phyloP scores from a whole-genome alignment of 2,888 invertebrate species.

The Spilosoma lubricipeda region DNA sequence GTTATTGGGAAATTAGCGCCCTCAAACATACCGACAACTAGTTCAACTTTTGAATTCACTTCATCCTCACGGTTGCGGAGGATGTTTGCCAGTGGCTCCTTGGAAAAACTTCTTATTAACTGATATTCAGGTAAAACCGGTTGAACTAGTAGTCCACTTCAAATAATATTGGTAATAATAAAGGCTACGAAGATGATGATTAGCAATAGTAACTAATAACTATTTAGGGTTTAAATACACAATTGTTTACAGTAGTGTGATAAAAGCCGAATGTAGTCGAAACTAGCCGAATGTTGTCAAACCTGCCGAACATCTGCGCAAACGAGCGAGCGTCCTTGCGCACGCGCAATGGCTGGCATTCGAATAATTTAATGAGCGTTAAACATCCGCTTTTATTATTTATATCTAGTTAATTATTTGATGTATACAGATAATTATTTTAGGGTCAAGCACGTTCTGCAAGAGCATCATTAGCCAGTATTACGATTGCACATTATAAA shows the following conservation, averaged over 20 bases:
- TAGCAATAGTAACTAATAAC: conserved; percentile 24
- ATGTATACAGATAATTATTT: not conserved
- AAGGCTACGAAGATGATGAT: too few species aligned
- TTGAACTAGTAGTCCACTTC: too few species aligned
- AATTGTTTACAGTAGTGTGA: conserved; percentile 15
- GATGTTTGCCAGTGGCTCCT: too few species aligned
- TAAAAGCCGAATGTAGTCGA: conserved; percentile 25
- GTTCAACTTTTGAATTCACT: too few species aligned
- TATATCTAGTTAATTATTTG: conserved; percentile 1
- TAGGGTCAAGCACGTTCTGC: conserved; percentile 1
- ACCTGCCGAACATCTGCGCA: conserved; percentile 45
- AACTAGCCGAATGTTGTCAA: conserved; percentile 15
- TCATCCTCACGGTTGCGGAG: too few species aligned
- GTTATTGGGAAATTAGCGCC: too few species aligned
- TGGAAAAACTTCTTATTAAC: too few species aligned
- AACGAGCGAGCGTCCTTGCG: conserved; percentile 57
- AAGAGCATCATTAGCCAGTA: not conserved
- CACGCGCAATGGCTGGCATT: conserved; percentile 58
- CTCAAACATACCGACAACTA: too few species aligned
- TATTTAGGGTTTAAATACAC: conserved; percentile 27
- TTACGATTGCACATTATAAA: too few species aligned
- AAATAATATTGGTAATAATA: not conserved
- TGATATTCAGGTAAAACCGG: too few species aligned
- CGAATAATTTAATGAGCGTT: conserved; percentile 28
- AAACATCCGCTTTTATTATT: conserved; percentile 17